phyloP scores from a whole-genome alignment of 2,113 vertebrate species.

The Cyphomyrus discorhynchus region DNA sequence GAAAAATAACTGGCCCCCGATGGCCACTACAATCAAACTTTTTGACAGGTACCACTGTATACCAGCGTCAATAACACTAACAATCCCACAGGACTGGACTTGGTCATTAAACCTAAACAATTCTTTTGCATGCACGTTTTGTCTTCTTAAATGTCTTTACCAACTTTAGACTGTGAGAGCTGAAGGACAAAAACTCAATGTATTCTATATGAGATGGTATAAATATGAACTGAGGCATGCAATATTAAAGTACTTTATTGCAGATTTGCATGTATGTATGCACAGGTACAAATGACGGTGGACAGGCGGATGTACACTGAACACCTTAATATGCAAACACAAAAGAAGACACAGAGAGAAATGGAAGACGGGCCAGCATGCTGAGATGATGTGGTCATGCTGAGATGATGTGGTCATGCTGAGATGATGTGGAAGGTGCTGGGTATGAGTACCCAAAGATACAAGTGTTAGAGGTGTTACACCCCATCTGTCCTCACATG shows the following conservation, averaged over 20 bases:
- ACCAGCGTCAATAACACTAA: not conserved
- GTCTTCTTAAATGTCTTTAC: not conserved
- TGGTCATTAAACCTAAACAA: not conserved
- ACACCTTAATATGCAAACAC: not conserved
- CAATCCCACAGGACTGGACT: not conserved
- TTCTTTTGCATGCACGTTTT: not conserved
- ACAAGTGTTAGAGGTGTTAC: not conserved
- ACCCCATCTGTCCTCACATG: not conserved
- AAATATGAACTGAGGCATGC: not conserved
- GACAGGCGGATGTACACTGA: not conserved
- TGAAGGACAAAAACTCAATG: not conserved
- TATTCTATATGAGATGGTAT: not conserved
- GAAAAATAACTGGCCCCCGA: not conserved
- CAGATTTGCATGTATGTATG: not conserved
- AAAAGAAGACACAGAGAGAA: not conserved
- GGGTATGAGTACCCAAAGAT: not conserved
- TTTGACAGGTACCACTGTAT: not conserved
- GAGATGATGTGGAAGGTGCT: not conserved
- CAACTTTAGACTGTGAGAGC: not conserved
- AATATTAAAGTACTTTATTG: not conserved
- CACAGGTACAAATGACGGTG: not conserved
- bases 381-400: not conserved
- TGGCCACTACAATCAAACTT: not conserved
- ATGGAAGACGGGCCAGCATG: not conserved
- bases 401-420: not conserved